Conservation (phyloP, 2,888 invertebrate genomes). For the Aromia moschata region DNA sequence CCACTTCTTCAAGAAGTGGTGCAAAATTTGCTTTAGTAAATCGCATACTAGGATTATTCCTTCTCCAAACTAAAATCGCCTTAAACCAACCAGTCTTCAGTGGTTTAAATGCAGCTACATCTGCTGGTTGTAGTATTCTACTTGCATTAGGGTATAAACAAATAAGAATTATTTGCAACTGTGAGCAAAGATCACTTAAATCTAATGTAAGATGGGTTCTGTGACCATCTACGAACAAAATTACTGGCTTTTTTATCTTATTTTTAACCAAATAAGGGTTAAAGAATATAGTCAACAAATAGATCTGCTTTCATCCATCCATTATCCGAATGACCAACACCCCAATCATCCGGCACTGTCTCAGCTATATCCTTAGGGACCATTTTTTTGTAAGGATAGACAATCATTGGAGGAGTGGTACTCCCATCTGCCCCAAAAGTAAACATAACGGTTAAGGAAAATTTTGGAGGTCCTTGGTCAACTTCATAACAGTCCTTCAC, state of each 20-base stretch:
- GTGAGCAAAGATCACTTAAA: neutral
- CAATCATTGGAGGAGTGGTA: no score
- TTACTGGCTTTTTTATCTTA: neutral
- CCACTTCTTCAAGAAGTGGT: neutral
- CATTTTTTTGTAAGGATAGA: no score
- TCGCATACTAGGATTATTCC: neutral
- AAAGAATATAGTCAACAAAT: no score
- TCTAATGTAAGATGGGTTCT: neutral
- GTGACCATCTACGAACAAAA: neutral
- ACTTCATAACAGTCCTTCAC: neutral
- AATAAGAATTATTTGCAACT: neutral
- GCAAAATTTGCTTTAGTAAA: neutral
- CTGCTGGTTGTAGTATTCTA: neutral
- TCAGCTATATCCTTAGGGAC: no score
- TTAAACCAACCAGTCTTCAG: neutral
- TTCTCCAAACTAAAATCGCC: neutral
- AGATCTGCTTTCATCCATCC: no score
- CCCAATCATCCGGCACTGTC: no score
- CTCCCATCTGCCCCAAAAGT: no score
- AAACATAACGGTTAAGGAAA: no score
- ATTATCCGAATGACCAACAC: no score
- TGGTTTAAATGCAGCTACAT: neutral
- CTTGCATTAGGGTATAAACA: neutral
- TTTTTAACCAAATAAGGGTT: neutral
- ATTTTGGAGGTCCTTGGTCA: no score